Percentiles rank a stretch among this genome's conserved stretches.
Conservation (phyloP, 1,140 invertebrate species). For the Probaryconus sp. region DNA sequence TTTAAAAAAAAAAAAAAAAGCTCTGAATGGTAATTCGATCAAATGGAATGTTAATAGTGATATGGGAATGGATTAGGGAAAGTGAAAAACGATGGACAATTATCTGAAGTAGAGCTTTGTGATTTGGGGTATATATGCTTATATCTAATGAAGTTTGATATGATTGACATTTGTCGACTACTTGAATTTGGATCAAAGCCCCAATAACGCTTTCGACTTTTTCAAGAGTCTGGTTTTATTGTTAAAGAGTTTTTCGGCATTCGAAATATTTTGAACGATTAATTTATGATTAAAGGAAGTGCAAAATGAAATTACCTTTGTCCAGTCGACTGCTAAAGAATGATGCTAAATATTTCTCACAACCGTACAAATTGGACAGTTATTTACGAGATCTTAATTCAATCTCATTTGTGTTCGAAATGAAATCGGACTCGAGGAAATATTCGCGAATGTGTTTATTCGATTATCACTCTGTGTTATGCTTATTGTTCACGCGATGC, state of each 20-base stretch:
- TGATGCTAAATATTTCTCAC: constrained; percentile 48
- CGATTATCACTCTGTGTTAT: constrained; percentile 15
- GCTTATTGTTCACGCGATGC: constrained; percentile 5
- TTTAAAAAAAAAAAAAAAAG: too few relatives aligned
- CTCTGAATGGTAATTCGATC: too few relatives aligned
- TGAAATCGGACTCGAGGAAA: constrained; percentile 1
- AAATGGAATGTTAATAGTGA: too few relatives aligned
- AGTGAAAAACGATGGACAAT: constrained; percentile 21
- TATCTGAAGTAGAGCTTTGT: constrained; percentile 10
- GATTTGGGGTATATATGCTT: constrained; percentile 20
- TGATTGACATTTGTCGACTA: constrained; percentile 51
- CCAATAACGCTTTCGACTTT: constrained; percentile 52
- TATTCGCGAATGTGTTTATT: constrained; percentile 17
- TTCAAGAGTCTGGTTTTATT: constrained; percentile 51
- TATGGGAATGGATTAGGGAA: background rate
- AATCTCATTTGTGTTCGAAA: constrained; percentile 5
- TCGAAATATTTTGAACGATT: constrained; percentile 58
- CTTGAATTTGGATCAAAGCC: constrained; percentile 49
- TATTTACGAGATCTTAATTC: constrained; percentile 41
- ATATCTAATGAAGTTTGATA: constrained; percentile 32
- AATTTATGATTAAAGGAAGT: constrained; percentile 56
- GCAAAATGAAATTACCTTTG: constrained; percentile 55
- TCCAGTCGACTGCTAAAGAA: constrained; percentile 50
- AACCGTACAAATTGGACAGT: constrained; percentile 36
- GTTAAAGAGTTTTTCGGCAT: constrained; percentile 52